Conservation (phyloP, 2,888 invertebrate species). For the Conistra vaccinii region DNA sequence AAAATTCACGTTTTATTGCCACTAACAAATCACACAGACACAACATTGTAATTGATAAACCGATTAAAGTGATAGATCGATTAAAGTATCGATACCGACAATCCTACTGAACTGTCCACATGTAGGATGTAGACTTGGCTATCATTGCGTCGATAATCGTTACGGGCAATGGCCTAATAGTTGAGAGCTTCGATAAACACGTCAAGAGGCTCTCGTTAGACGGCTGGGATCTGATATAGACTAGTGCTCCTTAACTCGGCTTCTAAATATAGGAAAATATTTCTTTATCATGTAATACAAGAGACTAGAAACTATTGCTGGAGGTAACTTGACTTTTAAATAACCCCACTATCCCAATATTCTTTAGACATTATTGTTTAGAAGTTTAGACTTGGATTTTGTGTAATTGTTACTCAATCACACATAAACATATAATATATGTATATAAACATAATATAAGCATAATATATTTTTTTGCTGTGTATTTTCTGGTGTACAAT, state of each 20-base stretch:
- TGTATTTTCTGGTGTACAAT: too few relatives aligned
- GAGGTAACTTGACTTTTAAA: background rate
- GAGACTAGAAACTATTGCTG: background rate
- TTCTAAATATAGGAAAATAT: background rate
- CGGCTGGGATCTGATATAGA: slow-evolving; percentile 14
- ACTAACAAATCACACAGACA: slow-evolving; percentile 11
- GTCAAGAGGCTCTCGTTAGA: slow-evolving; percentile 33
- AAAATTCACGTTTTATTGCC: background rate
- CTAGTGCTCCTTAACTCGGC: slow-evolving; percentile 13
- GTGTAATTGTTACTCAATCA: background rate
- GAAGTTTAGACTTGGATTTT: background rate
- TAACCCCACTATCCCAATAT: background rate
- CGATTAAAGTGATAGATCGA: slow-evolving; percentile 13
- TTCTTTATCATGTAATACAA: background rate
- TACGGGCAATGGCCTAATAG: slow-evolving; percentile 29
- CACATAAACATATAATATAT: background rate
- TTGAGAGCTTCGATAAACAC: slow-evolving; percentile 41
- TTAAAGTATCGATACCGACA: slow-evolving; percentile 26
- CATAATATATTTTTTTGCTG: too few relatives aligned
- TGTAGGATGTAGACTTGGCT: slow-evolving; percentile 16
- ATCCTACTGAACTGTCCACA: slow-evolving; percentile 6
- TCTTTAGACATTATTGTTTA: background rate
- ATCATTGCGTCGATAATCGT: slow-evolving; percentile 44
- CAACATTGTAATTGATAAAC: background rate
- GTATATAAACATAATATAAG: too few relatives aligned